phyloP scores from a whole-genome alignment of 2,113 vertebrate species.

The Dromaius novaehollandiae region DNA sequence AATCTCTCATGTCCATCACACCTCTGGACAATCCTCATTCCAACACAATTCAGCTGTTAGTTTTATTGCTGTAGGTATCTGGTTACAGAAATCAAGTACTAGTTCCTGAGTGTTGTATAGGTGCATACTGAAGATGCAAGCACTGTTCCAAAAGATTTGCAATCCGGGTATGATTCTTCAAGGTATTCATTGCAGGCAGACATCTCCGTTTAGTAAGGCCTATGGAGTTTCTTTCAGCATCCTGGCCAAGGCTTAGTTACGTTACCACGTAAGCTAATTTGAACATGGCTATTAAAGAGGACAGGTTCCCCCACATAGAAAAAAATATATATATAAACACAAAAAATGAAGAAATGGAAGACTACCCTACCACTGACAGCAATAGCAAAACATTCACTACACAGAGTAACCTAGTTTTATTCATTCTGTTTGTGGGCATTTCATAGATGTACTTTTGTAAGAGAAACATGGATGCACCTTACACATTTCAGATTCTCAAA shows the following conservation, averaged over 20 bases:
- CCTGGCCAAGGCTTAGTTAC: neutral
- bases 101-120: accelerated
- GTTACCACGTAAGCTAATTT: neutral
- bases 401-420: accelerated
- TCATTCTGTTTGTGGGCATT: accelerated
- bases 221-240: neutral
- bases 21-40: neutral
- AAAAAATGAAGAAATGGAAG: neutral
- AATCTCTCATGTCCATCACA: neutral
- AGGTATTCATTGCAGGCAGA: neutral
- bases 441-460: accelerated
- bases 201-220: neutral
- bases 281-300: neutral
- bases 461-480: accelerated
- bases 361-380: neutral
- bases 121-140: neutral
- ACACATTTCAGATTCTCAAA: neutral
- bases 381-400: neutral
- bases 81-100: neutral
- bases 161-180: neutral
- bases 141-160: neutral
- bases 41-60: neutral
- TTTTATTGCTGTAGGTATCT: neutral
- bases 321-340: neutral
- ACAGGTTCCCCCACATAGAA: neutral